Evolutionary conservation across 2,888 invertebrate genomes (phyloP), one percentile per base, ranked within the genome.

Genomic region (Ashinkailepas kermadecensis): DNA sequence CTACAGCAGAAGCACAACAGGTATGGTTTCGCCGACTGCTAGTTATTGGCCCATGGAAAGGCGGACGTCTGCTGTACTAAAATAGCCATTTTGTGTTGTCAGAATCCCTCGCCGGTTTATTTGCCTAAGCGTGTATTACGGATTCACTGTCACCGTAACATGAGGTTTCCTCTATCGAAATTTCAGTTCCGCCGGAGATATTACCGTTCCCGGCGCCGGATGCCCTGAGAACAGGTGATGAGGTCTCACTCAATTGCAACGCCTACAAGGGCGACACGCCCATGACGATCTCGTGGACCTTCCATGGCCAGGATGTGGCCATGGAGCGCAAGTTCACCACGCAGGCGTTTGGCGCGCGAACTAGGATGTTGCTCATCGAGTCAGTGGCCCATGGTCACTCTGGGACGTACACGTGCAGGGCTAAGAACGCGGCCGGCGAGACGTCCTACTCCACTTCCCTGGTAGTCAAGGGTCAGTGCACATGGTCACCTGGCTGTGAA

Each of bases 141-240:
- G 39, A 39, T 39, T 39, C 4, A 39, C 39, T 39, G 39, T 4
- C 39, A 4, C 39, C 39, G 39, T 39, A 39, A 39, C 39, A 39
- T 39, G 39, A 39, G 39, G 39, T 39, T 39, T 39, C 39, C 4
- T 39, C 39, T 39, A 39, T 39, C 2, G 39, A 39, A 39, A 78
- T 83, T 85, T 88, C 89, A 93, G 93, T 93, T 88, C 90, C 91
- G 86, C 93, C 93, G 84, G 92, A 92, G 89, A 92, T 93, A 86
- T 90, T 91, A 84, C 92, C 93, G 85, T 94, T 94, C 88, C 89
- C 91, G 84, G 94, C 94, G 87, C 93, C 92, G 85, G 91, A 91
- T 85, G 91, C 92, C 81, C 91, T 92, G n/a, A 93, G 93, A 86
- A 92, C 93, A 85, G 92, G 93, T 81, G 93, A 93, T 86, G 91